Evolutionary conservation across 2,113 vertebrate genomes (phyloP).

Genomic region (Plecturocebus donacophilus): DNA sequence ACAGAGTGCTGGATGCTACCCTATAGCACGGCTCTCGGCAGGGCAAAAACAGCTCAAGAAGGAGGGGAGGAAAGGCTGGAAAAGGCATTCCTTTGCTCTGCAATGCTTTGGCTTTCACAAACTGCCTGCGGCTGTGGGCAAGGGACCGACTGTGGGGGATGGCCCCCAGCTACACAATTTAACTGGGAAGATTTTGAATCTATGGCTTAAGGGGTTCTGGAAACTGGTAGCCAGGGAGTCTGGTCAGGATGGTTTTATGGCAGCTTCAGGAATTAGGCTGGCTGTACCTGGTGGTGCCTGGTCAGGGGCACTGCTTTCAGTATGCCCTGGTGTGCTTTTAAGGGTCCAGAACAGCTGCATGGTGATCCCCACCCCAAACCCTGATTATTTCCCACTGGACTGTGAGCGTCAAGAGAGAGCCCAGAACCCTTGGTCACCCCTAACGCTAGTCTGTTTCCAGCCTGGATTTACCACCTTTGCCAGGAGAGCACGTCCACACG

Average conservation of each 20-base stretch:
- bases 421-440: neutral
- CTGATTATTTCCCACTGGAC: neutral
- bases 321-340: neutral
- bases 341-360: no score
- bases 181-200: neutral
- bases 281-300: neutral
- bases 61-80: rapidly evolving
- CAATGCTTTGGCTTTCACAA: neutral
- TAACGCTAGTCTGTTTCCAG: neutral
- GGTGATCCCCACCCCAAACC: neutral
- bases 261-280: neutral
- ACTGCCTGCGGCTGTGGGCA: neutral
- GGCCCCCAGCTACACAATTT: rapidly evolving
- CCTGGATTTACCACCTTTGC: neutral
- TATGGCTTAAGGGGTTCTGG: neutral
- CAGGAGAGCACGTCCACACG: rapidly evolving
- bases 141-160: rapidly evolving
- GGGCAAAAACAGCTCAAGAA: rapidly evolving
- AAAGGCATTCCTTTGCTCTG: neutral
- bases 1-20: rapidly evolving
- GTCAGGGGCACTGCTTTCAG: neutral
- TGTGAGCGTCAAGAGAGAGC: neutral
- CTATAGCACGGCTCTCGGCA: rapidly evolving
- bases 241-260: rapidly evolving
- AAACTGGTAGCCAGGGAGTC: rapidly evolving